A percentile compares a stretch with the other conserved stretches of the same genome.
Conservation (phyloP, 2,888 invertebrate species). For the Melitaea athalia region DNA sequence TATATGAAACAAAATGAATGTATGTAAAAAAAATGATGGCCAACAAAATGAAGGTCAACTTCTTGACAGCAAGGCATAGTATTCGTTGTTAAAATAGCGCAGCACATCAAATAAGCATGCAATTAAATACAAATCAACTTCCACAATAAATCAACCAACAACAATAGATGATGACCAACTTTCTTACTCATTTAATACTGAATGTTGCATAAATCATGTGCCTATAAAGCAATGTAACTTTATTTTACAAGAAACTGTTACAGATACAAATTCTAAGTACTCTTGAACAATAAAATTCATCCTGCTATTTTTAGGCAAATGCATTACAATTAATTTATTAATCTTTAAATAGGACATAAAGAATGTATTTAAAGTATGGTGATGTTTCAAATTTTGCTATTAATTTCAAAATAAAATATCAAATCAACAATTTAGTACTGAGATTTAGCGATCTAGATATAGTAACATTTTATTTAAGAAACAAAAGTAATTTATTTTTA, state of each 20-base stretch:
- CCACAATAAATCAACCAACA: constrained; percentile 25
- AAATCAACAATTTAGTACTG: no score
- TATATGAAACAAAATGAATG: constrained; percentile 80
- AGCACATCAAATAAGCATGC: constrained; percentile 80
- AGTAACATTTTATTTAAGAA: no score
- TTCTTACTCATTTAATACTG: constrained; percentile 6
- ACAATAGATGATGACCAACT: constrained; percentile 12
- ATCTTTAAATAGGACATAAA: no score
- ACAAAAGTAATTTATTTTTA: no score
- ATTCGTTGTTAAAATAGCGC: constrained; percentile 76
- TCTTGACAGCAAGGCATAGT: constrained; percentile 90
- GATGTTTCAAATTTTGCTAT: no score
- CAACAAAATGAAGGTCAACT: constrained; percentile 97
- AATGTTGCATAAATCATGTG: constrained; percentile 13
- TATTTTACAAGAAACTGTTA: neutral
- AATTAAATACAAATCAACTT: constrained; percentile 56
- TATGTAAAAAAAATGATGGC: constrained; percentile 90
- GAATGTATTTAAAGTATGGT: no score
- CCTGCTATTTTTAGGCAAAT: no score
- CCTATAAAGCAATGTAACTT: neutral
- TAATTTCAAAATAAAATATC: no score
- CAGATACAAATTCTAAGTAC: no score
- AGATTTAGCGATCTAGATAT: no score
- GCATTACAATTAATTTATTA: no score
- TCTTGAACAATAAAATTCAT: no score